Percentiles rank a stretch among this genome's conserved stretches.
Evolutionary conservation across 1,140 invertebrate species (phyloP).

Genomic region (Drosophila subobscura): DNA sequence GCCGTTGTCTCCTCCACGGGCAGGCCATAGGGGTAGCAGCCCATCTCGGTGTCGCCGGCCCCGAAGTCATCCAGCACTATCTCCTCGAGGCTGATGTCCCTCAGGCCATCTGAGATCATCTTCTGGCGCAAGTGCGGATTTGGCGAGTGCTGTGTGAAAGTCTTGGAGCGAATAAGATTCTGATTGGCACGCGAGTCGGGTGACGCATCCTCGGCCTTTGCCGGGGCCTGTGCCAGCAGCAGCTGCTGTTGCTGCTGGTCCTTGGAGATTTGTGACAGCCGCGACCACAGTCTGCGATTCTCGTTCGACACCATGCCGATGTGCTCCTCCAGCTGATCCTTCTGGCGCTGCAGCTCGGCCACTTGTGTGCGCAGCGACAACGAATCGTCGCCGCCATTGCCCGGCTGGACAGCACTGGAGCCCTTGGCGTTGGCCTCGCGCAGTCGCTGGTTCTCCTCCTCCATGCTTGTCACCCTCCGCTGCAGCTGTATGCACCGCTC

Average conservation of each 20-base stretch:
- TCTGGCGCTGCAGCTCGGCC: conserved; percentile 88
- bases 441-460: conserved; percentile 89
- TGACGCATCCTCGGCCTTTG: conserved; percentile 18
- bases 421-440: conserved; percentile 72
- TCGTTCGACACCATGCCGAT: conserved; percentile 91
- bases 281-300: conserved; percentile 90
- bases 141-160: conserved; percentile 86
- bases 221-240: conserved; percentile 12
- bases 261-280: conserved; percentile 87
- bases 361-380: conserved; percentile 85
- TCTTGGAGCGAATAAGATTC: conserved; percentile 86
- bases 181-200: conserved; percentile 50
- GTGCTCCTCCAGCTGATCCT: conserved; percentile 89
- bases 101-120: conserved; percentile 84
- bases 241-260: conserved; percentile 78
- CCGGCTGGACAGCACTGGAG: conserved; percentile 31
- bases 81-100: conserved; percentile 89
- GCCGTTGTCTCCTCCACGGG: conserved; percentile 83
- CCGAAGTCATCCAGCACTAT: conserved; percentile 88
- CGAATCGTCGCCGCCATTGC: conserved; percentile 82
- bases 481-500: conserved; percentile 90
- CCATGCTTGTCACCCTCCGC: conserved; percentile 87
- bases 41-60: conserved; percentile 83
- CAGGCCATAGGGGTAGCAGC: conserved; percentile 88
- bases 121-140: conserved; percentile 84